Base-by-base conservation (phyloP, 2,113 vertebrate species). In the Sturnira hondurensis region DNA sequence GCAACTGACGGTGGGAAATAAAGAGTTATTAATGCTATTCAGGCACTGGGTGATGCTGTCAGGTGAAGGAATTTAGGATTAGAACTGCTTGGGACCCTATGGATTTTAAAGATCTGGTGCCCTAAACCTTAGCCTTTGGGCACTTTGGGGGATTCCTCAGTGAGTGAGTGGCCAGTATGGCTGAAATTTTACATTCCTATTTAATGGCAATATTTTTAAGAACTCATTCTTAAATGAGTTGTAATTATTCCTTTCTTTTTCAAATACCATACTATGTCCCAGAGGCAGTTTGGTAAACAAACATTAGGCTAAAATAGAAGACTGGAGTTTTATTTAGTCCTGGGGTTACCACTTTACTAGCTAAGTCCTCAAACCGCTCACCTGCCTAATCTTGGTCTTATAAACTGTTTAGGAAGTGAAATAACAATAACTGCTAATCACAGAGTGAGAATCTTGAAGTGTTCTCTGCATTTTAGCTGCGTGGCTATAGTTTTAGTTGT, bases 371-470 rank as follows among this genome's bases (percentile, higher is more conserved):
- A 43, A 54, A 36, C 11, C 36, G 4, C 16, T 94, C 6, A 1
- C 12, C 38, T 41, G 4, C 88, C 52, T 38, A 68, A 89, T 50
- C 17, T 80, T 4, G 4, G 19, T 74, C 28, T 58, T 91, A 71
- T 86, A 89, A 93, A 93, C 63, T 94, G 86, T 16, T 50, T 38
- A 96, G 47, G 28, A 80, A 54, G n/a, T 87, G 54, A 50, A 95
- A 89, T 86, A 38, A 33, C 56, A 38, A 31, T 33, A 80, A 82
- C 41, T 84, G 45, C 58, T 16, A 7, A 80, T 90, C 17, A 11
- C 15, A 56, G 47, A 54, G 11, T 41, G 41, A 67, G 43, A 45
- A 74, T 61, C 54, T 31, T 89, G 16, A 88, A 50, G 28, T 45
- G 36, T 43, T 84, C 71, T 84, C 38, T 94, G 70, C 31, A 7